These are phyloP conservation scores for Elgaria multicarinata DNA, from an alignment of 2,113 vertebrate genomes.

Conservation along the genomic window DNA sequence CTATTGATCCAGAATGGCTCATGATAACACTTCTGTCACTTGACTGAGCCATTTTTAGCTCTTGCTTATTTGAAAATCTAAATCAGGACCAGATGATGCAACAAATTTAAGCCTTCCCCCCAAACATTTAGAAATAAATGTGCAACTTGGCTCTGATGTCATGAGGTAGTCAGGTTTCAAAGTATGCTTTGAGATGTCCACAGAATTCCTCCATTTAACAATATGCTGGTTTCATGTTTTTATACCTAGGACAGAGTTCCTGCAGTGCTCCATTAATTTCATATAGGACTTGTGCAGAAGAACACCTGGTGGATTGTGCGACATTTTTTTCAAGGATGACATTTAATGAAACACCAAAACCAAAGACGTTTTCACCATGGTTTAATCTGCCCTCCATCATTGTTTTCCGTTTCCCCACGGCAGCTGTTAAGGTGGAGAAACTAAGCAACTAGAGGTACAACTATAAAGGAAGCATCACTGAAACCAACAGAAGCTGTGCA, in stretches of 20 bases:
- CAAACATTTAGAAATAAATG: constrained; percentile 70
- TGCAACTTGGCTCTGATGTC: constrained; percentile 68
- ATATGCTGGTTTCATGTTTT: constrained; percentile 1
- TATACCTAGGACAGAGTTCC: constrained; percentile 10
- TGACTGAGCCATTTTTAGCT: constrained; percentile 78
- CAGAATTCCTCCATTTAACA: constrained; percentile 36
- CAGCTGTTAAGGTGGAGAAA: background rate
- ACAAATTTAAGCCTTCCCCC: constrained; percentile 71
- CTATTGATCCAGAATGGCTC: constrained; percentile 80
- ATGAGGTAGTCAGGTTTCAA: constrained; percentile 54
- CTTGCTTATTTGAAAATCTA: constrained; percentile 80
- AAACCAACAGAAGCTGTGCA: background rate
- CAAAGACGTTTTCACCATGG: background rate
- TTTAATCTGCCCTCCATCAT: background rate
- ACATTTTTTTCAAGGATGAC: background rate
- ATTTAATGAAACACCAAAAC: background rate
- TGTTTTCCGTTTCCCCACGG: background rate
- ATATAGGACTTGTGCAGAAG: background rate
- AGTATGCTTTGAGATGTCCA: constrained; percentile 13
- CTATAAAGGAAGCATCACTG: background rate
- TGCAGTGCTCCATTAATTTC: background rate
- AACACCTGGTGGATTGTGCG: background rate
- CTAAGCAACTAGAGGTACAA: background rate
- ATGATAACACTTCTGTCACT: constrained; percentile 77
- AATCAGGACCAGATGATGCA: constrained; percentile 77